Evolutionary conservation across 2,888 invertebrate genomes (phyloP).

Genomic region (Apomyelois bistriatella): DNA sequence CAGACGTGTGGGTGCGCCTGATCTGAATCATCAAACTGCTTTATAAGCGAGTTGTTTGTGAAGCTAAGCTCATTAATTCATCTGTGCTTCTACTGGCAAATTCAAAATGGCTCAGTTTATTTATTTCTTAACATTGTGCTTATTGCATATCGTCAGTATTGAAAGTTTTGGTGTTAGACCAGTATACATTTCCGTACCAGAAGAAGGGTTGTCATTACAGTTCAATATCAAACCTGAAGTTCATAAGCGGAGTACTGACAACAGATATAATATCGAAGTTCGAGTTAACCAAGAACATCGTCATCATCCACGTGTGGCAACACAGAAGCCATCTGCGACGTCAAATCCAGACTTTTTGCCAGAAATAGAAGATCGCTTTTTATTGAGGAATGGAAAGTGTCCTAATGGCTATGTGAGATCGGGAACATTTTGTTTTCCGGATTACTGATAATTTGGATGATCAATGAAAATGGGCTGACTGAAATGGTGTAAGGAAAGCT

Average conservation of each 20-base stretch:
- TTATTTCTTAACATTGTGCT: background rate
- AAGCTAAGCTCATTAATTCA: background rate
- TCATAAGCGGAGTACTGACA: background rate
- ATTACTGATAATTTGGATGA: conserved; percentile 8
- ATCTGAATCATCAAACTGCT: background rate
- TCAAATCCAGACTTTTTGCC: conserved; percentile 12
- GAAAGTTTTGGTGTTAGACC: background rate
- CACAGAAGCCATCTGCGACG: background rate
- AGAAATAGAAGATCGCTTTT: conserved; percentile 24
- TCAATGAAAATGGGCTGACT: background rate
- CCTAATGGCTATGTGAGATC: conserved; percentile 28
- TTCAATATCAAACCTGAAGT: conserved; percentile 2
- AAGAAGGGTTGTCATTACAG: background rate
- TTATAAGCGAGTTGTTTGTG: background rate
- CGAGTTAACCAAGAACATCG: background rate
- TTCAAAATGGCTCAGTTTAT: background rate
- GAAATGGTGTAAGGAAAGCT: too few relatives aligned
- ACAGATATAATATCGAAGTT: background rate
- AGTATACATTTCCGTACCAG: background rate
- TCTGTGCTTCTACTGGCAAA: background rate
- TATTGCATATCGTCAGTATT: background rate
- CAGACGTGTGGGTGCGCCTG: background rate
- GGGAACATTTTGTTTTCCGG: conserved; percentile 34
- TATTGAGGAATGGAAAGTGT: conserved; percentile 27
- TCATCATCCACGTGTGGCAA: background rate